Evolutionary conservation across 2,113 vertebrate species (phyloP), one percentile per base, ranked within the genome.

Genomic region (Elachura formosa): DNA sequence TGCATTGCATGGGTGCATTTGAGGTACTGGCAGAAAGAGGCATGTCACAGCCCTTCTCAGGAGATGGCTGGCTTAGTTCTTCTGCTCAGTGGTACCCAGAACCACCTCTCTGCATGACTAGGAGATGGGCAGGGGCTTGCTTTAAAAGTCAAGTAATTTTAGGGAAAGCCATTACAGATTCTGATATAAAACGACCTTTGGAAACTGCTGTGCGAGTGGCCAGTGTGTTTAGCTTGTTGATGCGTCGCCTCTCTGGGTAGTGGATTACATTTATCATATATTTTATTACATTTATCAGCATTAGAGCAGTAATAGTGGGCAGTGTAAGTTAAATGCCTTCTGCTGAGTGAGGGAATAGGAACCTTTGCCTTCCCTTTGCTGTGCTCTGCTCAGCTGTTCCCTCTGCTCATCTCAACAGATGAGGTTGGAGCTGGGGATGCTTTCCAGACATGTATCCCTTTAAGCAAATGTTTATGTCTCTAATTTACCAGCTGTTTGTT

Each of bases 1-100:
- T 23, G 2, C 14, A 2, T 41, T 4, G 52, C 12, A 5, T 45
- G 2, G 7, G n/a, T 43, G 14, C 3, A 2, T 34, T n/a, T 0
- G 2, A 17, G 0, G 3, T 26, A 5, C 8, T 2, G 7, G 34
- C 33, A 46, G 51, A 21, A 29, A 11, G 43, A 36, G 38, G 34
- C 63, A 73, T 13, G 24, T 49, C 0, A 0, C 16, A 29, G 45
- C 41, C 8, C 10, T 43, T 29, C n/a, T 28, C 0, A 3, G 54
- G 38, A 55, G 61, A 28, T 40, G 24, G 4, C 10, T 1, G 25
- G 9, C 8, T 61, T 29, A 51, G 8, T 31, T 49, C 18, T 41
- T 52, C 23, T 36, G 41, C 51, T 85, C 5, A 4, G 43, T 26
- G 49, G 24, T 13, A 23, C 62, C 34, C 2, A 31, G 51, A 69